Conservation (phyloP, 2,888 invertebrate genomes). For the Rhingia campestris region DNA sequence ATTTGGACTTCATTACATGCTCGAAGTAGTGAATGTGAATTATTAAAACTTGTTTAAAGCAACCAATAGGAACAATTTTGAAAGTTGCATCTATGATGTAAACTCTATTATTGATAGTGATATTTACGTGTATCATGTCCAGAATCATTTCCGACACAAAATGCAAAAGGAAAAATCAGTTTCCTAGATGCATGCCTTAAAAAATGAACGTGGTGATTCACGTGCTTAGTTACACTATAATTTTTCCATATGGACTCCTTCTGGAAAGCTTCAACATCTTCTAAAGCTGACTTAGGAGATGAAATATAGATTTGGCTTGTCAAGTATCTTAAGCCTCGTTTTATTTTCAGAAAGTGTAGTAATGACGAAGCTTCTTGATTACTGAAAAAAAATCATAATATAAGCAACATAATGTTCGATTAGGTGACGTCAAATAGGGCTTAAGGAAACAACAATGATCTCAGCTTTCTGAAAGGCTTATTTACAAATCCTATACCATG, state of each 20-base stretch:
- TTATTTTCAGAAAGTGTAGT: background rate
- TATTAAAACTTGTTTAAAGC: background rate
- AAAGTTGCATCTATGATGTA: background rate
- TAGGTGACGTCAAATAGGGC: no score
- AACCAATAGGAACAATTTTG: background rate
- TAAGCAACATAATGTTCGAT: no score
- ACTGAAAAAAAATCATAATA: no score
- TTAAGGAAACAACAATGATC: no score
- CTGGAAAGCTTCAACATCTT: constrained; percentile 15
- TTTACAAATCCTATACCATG: no score
- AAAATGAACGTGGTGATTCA: background rate
- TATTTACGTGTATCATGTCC: background rate
- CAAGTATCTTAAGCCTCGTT: background rate
- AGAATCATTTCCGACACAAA: background rate
- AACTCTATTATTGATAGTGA: background rate
- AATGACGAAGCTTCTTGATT: constrained; percentile 1
- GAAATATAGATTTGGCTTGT: background rate
- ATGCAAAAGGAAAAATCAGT: background rate
- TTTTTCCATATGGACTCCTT: constrained; percentile 7
- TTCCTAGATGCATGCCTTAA: background rate
- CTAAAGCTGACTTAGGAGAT: constrained; percentile 12
- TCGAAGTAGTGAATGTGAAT: background rate
- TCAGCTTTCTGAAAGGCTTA: no score
- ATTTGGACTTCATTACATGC: no score
- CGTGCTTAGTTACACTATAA: background rate